A percentile compares a stretch with the other conserved stretches of the same genome.
Conservation (phyloP, 2,113 vertebrate species). For the Saimiri boliviensis region DNA sequence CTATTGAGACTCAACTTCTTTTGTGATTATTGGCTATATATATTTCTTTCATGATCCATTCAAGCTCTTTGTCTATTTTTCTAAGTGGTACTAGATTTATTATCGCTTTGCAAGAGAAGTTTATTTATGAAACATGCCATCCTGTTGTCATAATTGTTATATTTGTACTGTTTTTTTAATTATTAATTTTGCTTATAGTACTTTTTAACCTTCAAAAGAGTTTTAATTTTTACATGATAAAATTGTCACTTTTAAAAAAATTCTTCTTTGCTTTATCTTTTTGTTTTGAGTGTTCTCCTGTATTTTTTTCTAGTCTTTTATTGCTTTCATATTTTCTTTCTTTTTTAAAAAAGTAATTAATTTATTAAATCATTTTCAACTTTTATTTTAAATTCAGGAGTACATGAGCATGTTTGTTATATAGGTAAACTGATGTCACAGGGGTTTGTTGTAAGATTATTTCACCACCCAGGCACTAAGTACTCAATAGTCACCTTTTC, state of each 20-base stretch:
- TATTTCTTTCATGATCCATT: constrained; percentile 10
- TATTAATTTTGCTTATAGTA: background rate
- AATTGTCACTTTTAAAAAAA: background rate
- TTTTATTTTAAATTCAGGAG: too few species aligned
- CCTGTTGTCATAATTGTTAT: background rate
- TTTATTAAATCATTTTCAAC: too few species aligned
- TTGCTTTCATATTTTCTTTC: background rate
- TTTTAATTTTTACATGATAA: background rate
- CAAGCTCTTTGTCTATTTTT: background rate
- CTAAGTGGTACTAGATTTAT: background rate
- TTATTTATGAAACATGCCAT: background rate
- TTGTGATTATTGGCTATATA: background rate
- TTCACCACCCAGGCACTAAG: too few species aligned
- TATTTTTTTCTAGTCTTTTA: background rate
- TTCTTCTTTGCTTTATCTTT: background rate
- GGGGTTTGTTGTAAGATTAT: too few species aligned
- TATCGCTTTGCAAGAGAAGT: background rate
- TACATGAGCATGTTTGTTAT: too few species aligned
- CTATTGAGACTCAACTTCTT: background rate
- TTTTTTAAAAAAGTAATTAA: background rate
- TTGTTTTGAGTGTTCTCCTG: background rate
- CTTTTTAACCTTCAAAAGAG: background rate
- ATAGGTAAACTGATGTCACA: too few species aligned
- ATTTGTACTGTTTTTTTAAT: constrained; percentile 13
- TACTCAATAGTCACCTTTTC: too few species aligned